These are phyloP conservation scores for Notodonta ziczac DNA, from an alignment of 2,888 invertebrate genomes.

Conservation along the genomic window DNA sequence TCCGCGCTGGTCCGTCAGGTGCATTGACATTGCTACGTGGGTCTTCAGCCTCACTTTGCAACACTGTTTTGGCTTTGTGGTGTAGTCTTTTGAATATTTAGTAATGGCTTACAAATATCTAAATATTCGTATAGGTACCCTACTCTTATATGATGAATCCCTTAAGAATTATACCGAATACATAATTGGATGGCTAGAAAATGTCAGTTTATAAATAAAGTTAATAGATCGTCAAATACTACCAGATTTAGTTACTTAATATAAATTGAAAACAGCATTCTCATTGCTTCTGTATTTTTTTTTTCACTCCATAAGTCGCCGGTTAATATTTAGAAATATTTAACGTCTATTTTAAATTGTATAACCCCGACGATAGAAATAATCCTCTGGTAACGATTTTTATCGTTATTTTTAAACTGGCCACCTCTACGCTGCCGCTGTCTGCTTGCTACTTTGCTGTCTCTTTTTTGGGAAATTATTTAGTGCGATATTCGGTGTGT, in stretches of 20 bases:
- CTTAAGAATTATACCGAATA: no score
- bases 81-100: slow-evolving; percentile 2
- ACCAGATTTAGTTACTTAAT: not conserved
- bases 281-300: slow-evolving; percentile 8
- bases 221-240: not conserved
- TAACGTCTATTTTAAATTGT: slow-evolving; percentile 56
- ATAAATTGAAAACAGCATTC: not conserved
- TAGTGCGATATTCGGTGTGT: slow-evolving; percentile 4
- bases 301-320: slow-evolving; percentile 18
- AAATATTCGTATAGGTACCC: no score
- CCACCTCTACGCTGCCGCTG: slow-evolving; percentile 29
- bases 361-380: slow-evolving; percentile 56
- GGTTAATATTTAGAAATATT: slow-evolving; percentile 31
- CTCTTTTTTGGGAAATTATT: slow-evolving; percentile 16
- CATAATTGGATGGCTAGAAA: no score
- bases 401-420: slow-evolving; percentile 62
- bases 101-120: not conserved
- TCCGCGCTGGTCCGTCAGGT: slow-evolving; percentile 35
- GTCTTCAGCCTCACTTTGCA: slow-evolving; percentile 18
- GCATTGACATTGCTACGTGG: slow-evolving; percentile 39
- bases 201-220: no score
- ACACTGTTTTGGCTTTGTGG: slow-evolving; percentile 2
- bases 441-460: slow-evolving; percentile 23
- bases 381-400: slow-evolving; percentile 67
- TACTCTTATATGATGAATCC: no score